phyloP scores from a whole-genome alignment of 23 tunicate genomes.

The Ciona savignyi region DNA sequence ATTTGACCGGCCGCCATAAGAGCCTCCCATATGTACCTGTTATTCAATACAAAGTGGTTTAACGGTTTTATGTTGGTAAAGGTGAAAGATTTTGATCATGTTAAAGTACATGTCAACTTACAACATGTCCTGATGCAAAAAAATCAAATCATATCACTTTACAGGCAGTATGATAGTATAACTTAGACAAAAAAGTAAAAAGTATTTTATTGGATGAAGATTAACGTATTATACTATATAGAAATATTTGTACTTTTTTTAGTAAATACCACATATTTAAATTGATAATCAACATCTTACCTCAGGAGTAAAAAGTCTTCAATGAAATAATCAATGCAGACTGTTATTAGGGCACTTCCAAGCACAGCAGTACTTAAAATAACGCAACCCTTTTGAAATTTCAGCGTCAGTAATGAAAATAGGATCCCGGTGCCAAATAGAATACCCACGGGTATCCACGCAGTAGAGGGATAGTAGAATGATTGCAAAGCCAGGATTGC shows the following conservation, averaged over 20 bases:
- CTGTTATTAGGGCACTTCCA: constrained; percentile 69
- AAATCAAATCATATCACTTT: no score
- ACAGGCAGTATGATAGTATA: no score
- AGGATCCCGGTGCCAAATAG: constrained; percentile 79
- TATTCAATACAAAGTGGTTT: no score
- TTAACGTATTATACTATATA: no score
- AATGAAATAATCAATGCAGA: constrained; percentile 77
- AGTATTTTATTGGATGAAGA: no score
- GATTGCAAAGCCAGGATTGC: constrained; percentile 63
- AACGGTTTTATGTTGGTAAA: no score
- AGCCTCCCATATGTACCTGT: constrained; percentile 84
- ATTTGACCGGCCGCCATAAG: constrained; percentile 47
- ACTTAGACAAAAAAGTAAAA: no score
- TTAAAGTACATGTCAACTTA: no score
- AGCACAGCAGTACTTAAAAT: constrained; percentile 69
- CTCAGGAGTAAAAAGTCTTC: constrained; percentile 52
- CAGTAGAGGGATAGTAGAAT: constrained; percentile 74
- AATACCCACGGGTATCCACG: constrained; percentile 82
- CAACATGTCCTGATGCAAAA: no score
- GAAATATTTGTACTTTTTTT: no score
- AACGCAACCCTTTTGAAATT: constrained; percentile 60
- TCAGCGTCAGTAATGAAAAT: constrained; percentile 67
- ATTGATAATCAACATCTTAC: no score
- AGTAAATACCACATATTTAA: no score
- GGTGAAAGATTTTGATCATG: neutral